Conservation (phyloP, 2,113 vertebrate genomes). For the Dasyprocta punctata region DNA sequence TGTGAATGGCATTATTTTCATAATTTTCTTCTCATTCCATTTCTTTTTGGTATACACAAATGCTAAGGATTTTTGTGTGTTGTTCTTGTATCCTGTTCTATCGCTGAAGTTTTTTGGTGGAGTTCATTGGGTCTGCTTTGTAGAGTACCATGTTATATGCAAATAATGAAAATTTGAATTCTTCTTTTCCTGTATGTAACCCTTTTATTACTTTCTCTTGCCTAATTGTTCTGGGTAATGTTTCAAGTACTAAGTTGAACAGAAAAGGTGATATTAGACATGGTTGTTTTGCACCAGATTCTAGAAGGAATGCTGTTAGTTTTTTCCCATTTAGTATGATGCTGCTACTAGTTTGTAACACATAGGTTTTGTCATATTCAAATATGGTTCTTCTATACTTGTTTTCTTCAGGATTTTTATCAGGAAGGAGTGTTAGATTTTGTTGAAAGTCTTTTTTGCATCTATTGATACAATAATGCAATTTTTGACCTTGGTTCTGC, state of each 20-base stretch:
- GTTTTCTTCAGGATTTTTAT: neutral
- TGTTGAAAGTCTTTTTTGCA: neutral
- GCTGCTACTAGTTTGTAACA: neutral
- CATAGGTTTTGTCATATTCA: neutral
- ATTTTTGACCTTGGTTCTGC: neutral
- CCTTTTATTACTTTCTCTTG: neutral
- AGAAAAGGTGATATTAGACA: neutral
- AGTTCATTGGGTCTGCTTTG: neutral
- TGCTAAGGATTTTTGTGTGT: neutral
- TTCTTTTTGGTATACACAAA: neutral
- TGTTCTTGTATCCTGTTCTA: neutral
- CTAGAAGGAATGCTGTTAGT: neutral
- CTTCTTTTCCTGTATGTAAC: neutral
- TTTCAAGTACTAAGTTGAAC: neutral
- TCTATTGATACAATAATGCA: neutral
- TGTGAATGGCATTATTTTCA: neutral
- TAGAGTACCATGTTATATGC: neutral
- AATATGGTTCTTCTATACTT: neutral
- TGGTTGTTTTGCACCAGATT: neutral
- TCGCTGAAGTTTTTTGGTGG: neutral
- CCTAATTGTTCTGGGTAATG: neutral
- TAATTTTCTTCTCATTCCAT: neutral
- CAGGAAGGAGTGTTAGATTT: neutral
- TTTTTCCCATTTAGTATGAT: neutral
- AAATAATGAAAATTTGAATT: neutral